Base-by-base conservation (phyloP, 2,797 vertebrate genomes). In the Syngnathus acus region DNA sequence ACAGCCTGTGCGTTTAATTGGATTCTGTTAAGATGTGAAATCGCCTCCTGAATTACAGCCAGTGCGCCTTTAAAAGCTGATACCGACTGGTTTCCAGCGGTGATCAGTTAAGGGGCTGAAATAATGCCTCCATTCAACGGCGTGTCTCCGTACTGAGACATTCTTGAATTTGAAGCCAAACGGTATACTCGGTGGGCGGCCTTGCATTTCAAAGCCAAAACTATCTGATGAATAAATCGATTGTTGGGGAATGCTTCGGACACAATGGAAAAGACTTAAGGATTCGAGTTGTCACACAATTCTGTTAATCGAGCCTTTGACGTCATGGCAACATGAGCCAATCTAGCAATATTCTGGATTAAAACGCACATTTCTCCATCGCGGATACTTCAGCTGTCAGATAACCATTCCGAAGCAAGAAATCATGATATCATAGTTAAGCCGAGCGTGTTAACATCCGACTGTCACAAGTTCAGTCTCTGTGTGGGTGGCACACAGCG, bases 11-110 rank as follows among this genome's bases (percentile, higher is more conserved):
- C 87, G 88, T 89, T 92, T 91, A 92, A 92, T 92, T 92, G 91
- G 89, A 89, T 90, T 91, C 80, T 80, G 84, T 87, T 89, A 89
- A 90, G 90, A 91, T 87, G 89, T 88, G 87, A 89, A 89, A 91
- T 91, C 88, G 86, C 85, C 87, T 90, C 74, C 85, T 84, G 84
- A 86, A 83, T 86, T 84, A 81, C 82, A 84, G 81, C 78, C 74
- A 32, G 77, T 85, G 85, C 81, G 86, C 88, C 86, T 87, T 88
- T 88, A 88, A 89, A 88, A 80, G 80, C 84, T 70, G 77, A 80
- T 83, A 81, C 73, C 65, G 82, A 83, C 71, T 62, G 84, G 81
- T 88, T 92, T 89, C 84, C 83, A 81, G 77, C 61, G 54, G 81
- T 75, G 83, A 88, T 88, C 85, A 84, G 88, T 87, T 86, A 88